These are phyloP conservation scores for Notamacropus eugenii DNA, from an alignment of 2,797 vertebrate genomes.

Conservation along the genomic window DNA sequence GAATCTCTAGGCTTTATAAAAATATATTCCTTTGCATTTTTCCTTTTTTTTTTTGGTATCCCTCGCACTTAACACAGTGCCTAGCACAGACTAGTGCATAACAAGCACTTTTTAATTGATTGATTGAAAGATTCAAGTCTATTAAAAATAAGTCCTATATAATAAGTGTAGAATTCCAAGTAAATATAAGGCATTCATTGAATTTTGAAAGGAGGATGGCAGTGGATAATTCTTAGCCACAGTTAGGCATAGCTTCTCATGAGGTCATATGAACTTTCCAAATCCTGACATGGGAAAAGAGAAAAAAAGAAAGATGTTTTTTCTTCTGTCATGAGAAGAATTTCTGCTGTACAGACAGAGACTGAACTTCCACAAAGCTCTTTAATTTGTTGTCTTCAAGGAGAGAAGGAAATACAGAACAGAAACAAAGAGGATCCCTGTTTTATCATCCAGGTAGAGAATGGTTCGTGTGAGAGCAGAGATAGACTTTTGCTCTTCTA, in stretches of 20 bases:
- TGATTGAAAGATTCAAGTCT: neutral
- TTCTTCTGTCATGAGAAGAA: neutral
- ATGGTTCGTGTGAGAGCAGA: neutral
- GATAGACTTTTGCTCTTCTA: neutral
- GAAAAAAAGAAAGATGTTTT: neutral
- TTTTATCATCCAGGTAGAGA: neutral
- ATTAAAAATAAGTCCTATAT: neutral
- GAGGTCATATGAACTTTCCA: neutral
- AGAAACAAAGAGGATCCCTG: neutral
- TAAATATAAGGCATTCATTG: neutral
- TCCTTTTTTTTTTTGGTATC: no score
- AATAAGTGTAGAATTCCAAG: neutral
- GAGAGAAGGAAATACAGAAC: neutral
- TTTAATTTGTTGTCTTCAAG: neutral
- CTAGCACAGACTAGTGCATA: neutral
- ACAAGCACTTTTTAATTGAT: neutral
- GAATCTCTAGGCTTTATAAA: neutral
- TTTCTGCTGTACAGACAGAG: neutral
- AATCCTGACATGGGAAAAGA: neutral
- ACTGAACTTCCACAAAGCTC: neutral
- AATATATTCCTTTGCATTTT: neutral
- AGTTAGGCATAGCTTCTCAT: neutral
- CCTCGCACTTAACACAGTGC: neutral
- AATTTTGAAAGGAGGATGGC: neutral
- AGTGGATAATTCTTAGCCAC: neutral